Conservation (phyloP, 2,797 vertebrate species). For the Erithacus rubecula region DNA sequence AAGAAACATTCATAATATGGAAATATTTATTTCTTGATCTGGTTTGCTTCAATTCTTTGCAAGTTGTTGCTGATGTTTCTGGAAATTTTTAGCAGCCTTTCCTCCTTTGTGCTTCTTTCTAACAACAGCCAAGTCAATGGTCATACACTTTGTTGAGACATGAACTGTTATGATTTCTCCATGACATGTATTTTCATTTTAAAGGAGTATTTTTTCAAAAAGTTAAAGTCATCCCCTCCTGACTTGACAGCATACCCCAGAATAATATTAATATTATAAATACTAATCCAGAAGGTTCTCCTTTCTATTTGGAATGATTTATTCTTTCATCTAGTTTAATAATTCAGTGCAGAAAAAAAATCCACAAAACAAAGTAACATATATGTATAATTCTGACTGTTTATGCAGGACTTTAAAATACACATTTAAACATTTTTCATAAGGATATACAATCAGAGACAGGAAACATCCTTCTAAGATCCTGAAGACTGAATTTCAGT, state of each 20-base stretch:
- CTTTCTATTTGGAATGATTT: background rate
- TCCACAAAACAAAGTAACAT: background rate
- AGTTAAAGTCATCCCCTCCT: background rate
- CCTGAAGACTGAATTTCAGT: background rate
- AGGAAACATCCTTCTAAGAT: background rate
- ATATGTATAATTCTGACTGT: background rate
- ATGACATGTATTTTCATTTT: background rate
- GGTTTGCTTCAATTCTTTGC: background rate
- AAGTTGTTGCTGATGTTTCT: background rate
- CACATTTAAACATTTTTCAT: background rate
- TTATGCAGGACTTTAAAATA: background rate
- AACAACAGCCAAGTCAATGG: background rate
- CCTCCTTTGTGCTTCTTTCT: background rate
- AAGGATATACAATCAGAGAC: background rate
- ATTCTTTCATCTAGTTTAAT: background rate
- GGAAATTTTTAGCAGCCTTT: background rate
- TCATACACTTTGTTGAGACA: background rate
- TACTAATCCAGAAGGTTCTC: background rate
- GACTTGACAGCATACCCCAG: background rate
- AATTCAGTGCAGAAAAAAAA: background rate
- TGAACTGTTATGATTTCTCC: background rate
- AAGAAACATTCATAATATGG: background rate
- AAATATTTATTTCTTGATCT: background rate
- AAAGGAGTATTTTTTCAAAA: background rate
- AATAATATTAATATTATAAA: background rate